phyloP scores from a whole-genome alignment of 2,888 invertebrate species.

The Agonopterix alstromeriana region DNA sequence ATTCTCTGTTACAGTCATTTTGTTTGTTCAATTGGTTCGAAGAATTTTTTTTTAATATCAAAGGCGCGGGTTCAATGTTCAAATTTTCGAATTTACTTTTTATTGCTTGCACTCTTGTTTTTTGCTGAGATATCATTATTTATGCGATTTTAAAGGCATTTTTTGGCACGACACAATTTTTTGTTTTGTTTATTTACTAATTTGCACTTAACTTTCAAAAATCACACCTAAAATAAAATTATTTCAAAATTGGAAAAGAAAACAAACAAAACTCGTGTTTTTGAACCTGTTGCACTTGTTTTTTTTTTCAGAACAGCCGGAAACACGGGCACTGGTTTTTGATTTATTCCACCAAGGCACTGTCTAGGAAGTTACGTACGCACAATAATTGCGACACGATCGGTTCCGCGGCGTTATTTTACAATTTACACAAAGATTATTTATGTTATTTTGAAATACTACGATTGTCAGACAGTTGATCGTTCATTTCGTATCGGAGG shows the following conservation, averaged over 20 bases:
- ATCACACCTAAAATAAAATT: background rate
- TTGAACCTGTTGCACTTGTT: constrained; percentile 19
- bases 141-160: constrained; percentile 47
- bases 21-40: constrained; percentile 7
- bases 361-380: constrained; percentile 4
- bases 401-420: background rate
- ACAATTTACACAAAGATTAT: background rate
- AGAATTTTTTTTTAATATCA: constrained; percentile 21
- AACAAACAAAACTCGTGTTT: constrained; percentile 6
- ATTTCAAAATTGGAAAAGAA: background rate
- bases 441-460: constrained; percentile 31
- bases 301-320: constrained; percentile 8
- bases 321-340: background rate
- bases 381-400: background rate
- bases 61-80: constrained; percentile 32
- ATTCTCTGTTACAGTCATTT: background rate
- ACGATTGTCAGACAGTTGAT: constrained; percentile 1
- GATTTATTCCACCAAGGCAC: constrained; percentile 12
- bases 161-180: constrained; percentile 13
- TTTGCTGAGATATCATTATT: constrained; percentile 66
- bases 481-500: constrained; percentile 14
- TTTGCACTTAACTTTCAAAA: background rate
- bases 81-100: constrained; percentile 80
- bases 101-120: constrained; percentile 79
- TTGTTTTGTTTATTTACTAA: background rate